phyloP scores from a whole-genome alignment of 23 tunicate genomes.

The Styela plicata region DNA sequence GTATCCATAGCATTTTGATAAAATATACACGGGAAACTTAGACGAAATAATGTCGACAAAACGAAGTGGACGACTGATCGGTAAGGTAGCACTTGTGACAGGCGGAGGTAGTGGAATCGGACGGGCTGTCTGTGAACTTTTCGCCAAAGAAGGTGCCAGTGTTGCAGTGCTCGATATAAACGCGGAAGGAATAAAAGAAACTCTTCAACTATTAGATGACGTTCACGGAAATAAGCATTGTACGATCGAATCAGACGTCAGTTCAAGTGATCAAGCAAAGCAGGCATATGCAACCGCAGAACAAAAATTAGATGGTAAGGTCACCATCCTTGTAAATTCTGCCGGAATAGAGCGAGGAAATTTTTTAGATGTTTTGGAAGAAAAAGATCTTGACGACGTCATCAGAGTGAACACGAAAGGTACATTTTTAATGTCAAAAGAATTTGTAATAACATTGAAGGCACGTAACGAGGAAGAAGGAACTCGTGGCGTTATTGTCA shows the following conservation, averaged over 20 bases:
- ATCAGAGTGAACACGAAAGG: slow-evolving; percentile 25
- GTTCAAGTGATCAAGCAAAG: neutral
- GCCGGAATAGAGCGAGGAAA: slow-evolving; percentile 35
- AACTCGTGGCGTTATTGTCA: slow-evolving; percentile 33
- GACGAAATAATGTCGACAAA: too few species aligned
- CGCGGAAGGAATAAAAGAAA: neutral
- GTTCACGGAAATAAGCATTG: neutral
- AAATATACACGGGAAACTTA: too few species aligned
- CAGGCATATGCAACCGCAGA: neutral
- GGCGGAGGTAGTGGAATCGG: slow-evolving; percentile 19
- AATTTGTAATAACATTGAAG: slow-evolving; percentile 35
- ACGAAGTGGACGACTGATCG: neutral
- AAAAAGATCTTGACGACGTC: slow-evolving; percentile 25
- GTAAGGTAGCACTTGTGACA: slow-evolving; percentile 3
- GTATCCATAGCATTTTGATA: too few species aligned
- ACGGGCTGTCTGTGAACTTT: slow-evolving; percentile 7
- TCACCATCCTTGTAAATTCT: slow-evolving; percentile 30
- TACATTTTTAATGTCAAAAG: slow-evolving; percentile 54
- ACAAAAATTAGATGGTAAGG: neutral
- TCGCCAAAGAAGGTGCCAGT: slow-evolving; percentile 24
- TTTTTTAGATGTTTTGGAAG: neutral
- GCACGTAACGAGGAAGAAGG: slow-evolving; percentile 9
- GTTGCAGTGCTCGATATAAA: neutral
- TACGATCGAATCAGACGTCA: neutral
- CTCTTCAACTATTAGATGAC: neutral